phyloP scores from a whole-genome alignment of 2,113 vertebrate genomes.

The Triplophysa rosa region DNA sequence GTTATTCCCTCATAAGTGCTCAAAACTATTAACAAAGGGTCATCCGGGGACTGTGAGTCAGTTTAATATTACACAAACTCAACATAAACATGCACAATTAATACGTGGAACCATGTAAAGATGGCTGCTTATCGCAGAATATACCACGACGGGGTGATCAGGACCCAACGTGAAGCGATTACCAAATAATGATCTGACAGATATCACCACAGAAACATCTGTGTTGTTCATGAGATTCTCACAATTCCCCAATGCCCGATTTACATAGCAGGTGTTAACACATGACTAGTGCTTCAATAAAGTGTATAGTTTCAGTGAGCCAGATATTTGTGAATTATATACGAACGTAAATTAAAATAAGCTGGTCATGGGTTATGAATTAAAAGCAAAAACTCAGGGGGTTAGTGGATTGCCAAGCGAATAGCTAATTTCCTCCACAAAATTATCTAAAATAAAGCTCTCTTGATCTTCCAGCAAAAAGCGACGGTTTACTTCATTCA shows the following conservation, averaged over 20 bases:
- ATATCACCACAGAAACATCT: not conserved
- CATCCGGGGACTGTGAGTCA: not conserved
- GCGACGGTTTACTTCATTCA: not conserved
- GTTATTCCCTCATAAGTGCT: too few relatives aligned
- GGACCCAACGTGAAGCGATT: too few relatives aligned
- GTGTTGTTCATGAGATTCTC: not conserved
- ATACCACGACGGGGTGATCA: too few relatives aligned
- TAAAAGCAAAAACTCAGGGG: slow-evolving; percentile 7
- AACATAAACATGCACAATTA: too few relatives aligned
- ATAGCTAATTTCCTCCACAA: not conserved
- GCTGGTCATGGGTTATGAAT: not conserved
- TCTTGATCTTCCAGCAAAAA: not conserved
- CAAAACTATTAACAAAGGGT: too few relatives aligned
- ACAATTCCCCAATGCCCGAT: not conserved
- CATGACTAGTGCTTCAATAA: not conserved
- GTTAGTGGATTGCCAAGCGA: not conserved
- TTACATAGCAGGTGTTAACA: slow-evolving; percentile 15
- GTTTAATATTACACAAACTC: not conserved
- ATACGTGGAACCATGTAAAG: too few relatives aligned
- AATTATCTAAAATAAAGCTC: not conserved
- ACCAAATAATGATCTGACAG: too few relatives aligned
- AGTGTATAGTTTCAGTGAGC: not conserved
- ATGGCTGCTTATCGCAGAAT: too few relatives aligned
- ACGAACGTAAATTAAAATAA: too few relatives aligned
- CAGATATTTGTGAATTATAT: not conserved